These are phyloP conservation scores for Serinus canaria DNA, from an alignment of 2,113 vertebrate species.

Conservation along the genomic window DNA sequence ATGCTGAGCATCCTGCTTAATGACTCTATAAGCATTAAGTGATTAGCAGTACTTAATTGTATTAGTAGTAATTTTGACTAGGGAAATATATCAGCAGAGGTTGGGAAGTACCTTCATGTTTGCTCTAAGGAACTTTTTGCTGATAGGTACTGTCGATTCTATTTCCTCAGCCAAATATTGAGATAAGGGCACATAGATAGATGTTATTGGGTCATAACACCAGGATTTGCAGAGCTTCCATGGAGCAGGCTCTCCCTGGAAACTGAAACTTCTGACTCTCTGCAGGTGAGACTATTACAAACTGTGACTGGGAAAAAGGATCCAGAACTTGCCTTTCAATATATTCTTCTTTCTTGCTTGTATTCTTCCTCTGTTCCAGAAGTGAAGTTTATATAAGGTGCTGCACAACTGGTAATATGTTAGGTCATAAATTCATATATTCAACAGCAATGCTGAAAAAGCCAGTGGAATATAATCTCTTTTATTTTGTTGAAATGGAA, in stretches of 20 bases:
- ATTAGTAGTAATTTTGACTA: not conserved
- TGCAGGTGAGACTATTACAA: not conserved
- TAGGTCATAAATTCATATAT: not conserved
- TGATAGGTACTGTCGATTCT: not conserved
- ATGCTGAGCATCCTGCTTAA: not conserved
- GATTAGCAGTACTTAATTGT: not conserved
- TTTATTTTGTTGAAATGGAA: not conserved
- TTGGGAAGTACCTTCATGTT: not conserved
- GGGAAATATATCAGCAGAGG: not conserved
- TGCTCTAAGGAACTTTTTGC: not conserved
- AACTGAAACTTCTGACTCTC: not conserved
- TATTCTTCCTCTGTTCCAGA: not conserved
- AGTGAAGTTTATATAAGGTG: not conserved
- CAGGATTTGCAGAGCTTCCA: not conserved
- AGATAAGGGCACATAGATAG: not conserved
- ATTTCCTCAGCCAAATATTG: not conserved
- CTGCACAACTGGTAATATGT: not conserved
- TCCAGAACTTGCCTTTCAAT: not conserved
- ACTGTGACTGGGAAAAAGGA: not conserved
- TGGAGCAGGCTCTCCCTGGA: not conserved
- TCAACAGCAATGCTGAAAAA: not conserved
- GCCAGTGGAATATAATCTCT: not conserved
- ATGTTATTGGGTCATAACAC: not conserved
- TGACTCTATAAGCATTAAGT: not conserved
- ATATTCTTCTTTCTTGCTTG: not conserved